These are phyloP conservation scores for Lottia scabra DNA, from an alignment of 2,888 invertebrate genomes.

Conservation along the genomic window DNA sequence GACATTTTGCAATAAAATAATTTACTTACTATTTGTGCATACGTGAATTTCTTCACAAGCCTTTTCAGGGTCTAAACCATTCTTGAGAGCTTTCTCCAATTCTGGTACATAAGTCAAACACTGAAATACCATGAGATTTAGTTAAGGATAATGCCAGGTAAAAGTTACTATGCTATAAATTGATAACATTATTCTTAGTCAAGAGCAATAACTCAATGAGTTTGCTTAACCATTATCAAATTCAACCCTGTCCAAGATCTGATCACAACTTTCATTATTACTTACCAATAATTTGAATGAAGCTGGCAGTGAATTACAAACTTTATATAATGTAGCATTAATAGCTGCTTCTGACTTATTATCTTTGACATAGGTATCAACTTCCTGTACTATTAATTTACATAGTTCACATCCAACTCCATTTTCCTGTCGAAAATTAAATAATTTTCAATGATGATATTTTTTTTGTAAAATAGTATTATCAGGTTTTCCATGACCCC, in stretches of 20 bases:
- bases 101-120: slow-evolving; percentile 26
- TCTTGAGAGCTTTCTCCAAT: slow-evolving; percentile 20
- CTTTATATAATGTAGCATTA: slow-evolving; percentile 21
- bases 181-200: too few relatives aligned
- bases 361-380: slow-evolving; percentile 19
- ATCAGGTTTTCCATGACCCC: too few relatives aligned
- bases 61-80: slow-evolving; percentile 29
- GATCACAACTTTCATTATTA: background rate
- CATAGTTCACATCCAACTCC: slow-evolving; percentile 18
- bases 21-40: slow-evolving; percentile 9
- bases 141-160: too few relatives aligned
- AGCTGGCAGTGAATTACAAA: slow-evolving; percentile 14
- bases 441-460: background rate
- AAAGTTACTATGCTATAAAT: too few relatives aligned
- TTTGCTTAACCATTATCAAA: background rate
- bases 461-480: too few relatives aligned
- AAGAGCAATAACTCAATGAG: too few relatives aligned
- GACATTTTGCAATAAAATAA: too few relatives aligned
- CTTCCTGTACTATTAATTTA: slow-evolving; percentile 13
- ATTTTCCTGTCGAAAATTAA: background rate
- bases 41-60: slow-evolving; percentile 17
- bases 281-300: slow-evolving; percentile 13
- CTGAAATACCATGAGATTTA: background rate
- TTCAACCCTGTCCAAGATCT: background rate
- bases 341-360: slow-evolving; percentile 17